Base-by-base conservation (phyloP, 2,113 vertebrate genomes). In the Corydoras sp. region DNA sequence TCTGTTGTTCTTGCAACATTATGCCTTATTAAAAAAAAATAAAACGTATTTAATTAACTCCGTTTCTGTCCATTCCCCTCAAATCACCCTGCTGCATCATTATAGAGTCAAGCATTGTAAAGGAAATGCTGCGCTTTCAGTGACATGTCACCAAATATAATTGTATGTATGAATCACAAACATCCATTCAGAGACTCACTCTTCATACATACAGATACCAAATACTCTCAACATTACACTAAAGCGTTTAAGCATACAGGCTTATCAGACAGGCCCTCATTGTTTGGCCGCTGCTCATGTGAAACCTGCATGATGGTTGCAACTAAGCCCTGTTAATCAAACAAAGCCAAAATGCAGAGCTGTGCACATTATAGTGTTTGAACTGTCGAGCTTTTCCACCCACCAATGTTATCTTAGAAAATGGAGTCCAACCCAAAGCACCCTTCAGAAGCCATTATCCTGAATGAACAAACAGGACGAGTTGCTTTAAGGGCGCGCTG, bases 21-120 rank as follows among this genome's bases (percentile, higher is more conserved):
- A 66, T 89, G 83, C 88, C 92, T 92, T 94, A 87, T 88, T 87
- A 81, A 84, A 76, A 80, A 80, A 89, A 88, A 88, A 90, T 81
- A 88, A 88, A 89, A 89, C 89, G 68, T 80, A 62, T 86, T 81
- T 78, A 76, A 81, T 82, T 81, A 83, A 83, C 80, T 74, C 29
- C 5, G 31, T 5, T 70, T 43, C 50, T 75, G 48, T 12, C 56
- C 15, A 43, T 9, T 54, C 9, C 58, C 10, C 6, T 10, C 29
- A 11, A 43, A 43, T 43, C 35, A 4, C 7, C 4, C 35, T 5
- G 35, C 35, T 43, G 35, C 35, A 8, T 8, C 35, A 43, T 43
- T 43, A 43, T 8, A 5, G 32, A 35, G 35, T 43, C 7, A 4
- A 43, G 35, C 35, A 43, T 43, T 43, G 4, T 43, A 8, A 43